Percentiles rank a stretch among this genome's conserved stretches.
phyloP scores from a whole-genome alignment of 2,797 vertebrate genomes.

The Lindbergichthys nudifrons region DNA sequence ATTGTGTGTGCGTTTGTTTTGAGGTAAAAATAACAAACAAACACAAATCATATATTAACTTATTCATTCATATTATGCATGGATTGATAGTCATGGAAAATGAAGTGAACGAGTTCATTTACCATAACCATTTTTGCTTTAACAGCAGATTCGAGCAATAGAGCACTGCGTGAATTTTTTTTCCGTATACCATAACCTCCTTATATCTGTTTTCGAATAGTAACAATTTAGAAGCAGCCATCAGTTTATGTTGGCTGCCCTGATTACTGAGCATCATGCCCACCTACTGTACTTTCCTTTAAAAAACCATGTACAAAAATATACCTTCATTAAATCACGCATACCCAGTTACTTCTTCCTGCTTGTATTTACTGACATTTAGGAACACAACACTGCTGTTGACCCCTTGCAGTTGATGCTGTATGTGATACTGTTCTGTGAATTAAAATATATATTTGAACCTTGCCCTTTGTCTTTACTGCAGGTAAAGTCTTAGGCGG shows the following conservation, averaged over 20 bases:
- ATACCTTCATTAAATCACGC: constrained; percentile 41
- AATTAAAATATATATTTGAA: constrained; percentile 26
- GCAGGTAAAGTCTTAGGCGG: constrained; percentile 43
- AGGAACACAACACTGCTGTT: constrained; percentile 12
- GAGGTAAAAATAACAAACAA: constrained; percentile 19
- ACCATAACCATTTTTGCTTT: neutral
- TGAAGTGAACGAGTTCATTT: constrained; percentile 1
- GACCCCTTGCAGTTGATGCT: neutral
- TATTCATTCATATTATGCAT: constrained; percentile 3
- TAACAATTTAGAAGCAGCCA: constrained; percentile 20
- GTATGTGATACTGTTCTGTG: constrained; percentile 17
- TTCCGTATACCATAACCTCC: neutral
- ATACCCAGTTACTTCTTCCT: constrained; percentile 23
- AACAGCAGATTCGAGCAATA: constrained; percentile 15
- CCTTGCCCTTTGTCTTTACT: constrained; percentile 28
- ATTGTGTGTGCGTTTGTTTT: constrained; percentile 28
- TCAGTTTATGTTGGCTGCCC: neutral
- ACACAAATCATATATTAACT: neutral
- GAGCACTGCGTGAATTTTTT: constrained; percentile 10
- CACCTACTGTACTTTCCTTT: constrained; percentile 19
- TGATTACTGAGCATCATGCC: neutral
- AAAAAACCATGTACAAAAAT: constrained; percentile 64
- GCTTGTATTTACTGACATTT: constrained; percentile 10
- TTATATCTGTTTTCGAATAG: constrained; percentile 16
- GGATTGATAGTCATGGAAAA: constrained; percentile 15